A percentile compares a stretch with the other conserved stretches of the same genome.
phyloP scores from a whole-genome alignment of 2,113 vertebrate species.

The Crotalus horridus region DNA sequence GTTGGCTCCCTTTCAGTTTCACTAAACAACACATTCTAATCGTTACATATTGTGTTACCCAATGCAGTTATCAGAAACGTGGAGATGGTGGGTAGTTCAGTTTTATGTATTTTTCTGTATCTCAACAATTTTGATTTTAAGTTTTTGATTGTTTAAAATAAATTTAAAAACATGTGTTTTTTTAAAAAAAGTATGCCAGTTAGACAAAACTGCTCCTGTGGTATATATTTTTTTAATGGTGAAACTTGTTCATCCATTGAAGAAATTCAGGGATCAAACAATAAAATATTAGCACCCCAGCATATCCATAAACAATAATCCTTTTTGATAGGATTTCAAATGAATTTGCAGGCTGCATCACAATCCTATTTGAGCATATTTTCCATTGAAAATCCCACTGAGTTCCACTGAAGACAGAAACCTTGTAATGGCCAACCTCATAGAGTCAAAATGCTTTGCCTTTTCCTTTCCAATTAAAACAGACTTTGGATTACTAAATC shows the following conservation, averaged over 20 bases:
- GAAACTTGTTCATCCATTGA: no score
- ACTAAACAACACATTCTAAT: constrained; percentile 32
- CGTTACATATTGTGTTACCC: constrained; percentile 9
- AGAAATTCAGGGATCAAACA: neutral
- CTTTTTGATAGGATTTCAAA: neutral
- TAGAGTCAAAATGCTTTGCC: neutral
- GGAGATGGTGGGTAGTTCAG: neutral
- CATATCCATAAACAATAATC: neutral
- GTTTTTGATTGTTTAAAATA: neutral
- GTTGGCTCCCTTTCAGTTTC: constrained; percentile 44
- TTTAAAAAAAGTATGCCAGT: neutral
- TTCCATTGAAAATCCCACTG: neutral
- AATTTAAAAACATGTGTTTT: neutral
- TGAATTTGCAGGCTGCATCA: neutral
- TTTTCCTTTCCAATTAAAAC: neutral
- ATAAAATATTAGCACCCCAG: neutral
- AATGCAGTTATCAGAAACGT: neutral
- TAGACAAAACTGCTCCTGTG: neutral
- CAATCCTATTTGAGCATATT: neutral
- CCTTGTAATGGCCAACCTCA: neutral
- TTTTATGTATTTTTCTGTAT: accelerated
- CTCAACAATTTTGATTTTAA: constrained; percentile 12
- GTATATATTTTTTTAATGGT: neutral
- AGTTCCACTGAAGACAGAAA: neutral
- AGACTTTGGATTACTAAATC: neutral